Evolutionary conservation across 2,113 vertebrate species (phyloP).

Genomic region (Paradoxurus hermaphroditus): DNA sequence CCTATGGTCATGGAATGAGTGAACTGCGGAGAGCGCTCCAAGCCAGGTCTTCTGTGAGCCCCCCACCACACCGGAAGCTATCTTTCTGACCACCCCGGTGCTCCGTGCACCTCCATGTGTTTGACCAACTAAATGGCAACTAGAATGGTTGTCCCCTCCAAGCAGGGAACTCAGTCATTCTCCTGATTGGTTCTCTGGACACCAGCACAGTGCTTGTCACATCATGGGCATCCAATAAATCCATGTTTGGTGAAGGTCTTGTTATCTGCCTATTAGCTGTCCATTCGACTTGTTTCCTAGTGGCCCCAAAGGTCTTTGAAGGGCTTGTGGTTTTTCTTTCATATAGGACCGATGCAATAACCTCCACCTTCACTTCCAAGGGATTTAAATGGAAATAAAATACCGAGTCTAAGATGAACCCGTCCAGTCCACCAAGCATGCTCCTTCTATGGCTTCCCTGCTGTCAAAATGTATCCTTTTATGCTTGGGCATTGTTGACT

Average conservation of each 20-base stretch:
- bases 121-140: neutral
- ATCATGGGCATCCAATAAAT: neutral
- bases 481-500: slow-evolving; percentile 65
- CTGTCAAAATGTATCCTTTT: slow-evolving; percentile 67
- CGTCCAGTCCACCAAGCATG: neutral
- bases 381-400: slow-evolving; percentile 43
- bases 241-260: neutral
- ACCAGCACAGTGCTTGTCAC: neutral
- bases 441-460: neutral
- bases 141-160: neutral
- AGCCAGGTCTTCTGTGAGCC: neutral
- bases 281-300: neutral
- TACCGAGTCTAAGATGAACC: neutral
- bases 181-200: neutral
- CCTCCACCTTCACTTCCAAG: neutral
- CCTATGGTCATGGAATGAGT: neutral
- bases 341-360: neutral
- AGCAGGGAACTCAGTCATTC: neutral
- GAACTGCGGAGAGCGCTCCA: neutral
- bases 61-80: neutral
- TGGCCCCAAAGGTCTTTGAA: slow-evolving; percentile 1
- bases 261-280: neutral
- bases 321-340: neutral
- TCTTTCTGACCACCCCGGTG: neutral
- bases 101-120: accelerated